Conservation (phyloP, 2,797 vertebrate species). For the Pseudomugil tenellus region DNA sequence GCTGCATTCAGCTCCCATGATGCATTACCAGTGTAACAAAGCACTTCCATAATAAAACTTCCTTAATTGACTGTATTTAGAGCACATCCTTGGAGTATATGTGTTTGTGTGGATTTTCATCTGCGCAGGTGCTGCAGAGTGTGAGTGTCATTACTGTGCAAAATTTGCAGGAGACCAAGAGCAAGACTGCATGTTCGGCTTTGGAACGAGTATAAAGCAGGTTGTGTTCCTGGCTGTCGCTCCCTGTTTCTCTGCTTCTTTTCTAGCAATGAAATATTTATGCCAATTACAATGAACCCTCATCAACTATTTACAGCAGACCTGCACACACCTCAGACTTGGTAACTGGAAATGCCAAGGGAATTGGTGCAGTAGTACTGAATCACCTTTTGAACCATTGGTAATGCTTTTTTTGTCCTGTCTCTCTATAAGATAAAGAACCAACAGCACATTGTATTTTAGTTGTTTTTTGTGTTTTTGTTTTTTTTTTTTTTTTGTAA, state of each 20-base stretch:
- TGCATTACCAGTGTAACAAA: constrained; percentile 24
- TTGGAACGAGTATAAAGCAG: constrained; percentile 41
- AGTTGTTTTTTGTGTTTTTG: too few species aligned
- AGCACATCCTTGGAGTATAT: constrained; percentile 35
- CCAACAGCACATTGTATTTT: too few species aligned
- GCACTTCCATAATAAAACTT: constrained; percentile 23
- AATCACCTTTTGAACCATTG: constrained; percentile 17
- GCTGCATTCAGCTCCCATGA: constrained; percentile 13
- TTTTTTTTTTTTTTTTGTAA: background rate
- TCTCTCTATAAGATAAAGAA: too few species aligned
- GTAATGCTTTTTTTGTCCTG: background rate
- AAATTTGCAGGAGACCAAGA: constrained; percentile 5
- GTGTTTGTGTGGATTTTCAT: constrained; percentile 1
- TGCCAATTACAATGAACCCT: constrained; percentile 63
- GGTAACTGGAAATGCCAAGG: constrained; percentile 36
- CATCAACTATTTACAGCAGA: constrained; percentile 67
- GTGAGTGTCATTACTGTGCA: constrained; percentile 6
- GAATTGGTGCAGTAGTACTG: constrained; percentile 37
- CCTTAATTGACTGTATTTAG: constrained; percentile 47
- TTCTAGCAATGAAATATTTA: constrained; percentile 66
- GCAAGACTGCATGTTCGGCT: background rate
- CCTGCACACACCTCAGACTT: constrained; percentile 41
- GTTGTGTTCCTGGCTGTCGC: constrained; percentile 44
- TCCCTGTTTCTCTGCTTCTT: constrained; percentile 38
- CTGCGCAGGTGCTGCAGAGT: constrained; percentile 10